Evolutionary conservation across 2,888 invertebrate species (phyloP).

Genomic region (Scotopteryx bipunctaria): DNA sequence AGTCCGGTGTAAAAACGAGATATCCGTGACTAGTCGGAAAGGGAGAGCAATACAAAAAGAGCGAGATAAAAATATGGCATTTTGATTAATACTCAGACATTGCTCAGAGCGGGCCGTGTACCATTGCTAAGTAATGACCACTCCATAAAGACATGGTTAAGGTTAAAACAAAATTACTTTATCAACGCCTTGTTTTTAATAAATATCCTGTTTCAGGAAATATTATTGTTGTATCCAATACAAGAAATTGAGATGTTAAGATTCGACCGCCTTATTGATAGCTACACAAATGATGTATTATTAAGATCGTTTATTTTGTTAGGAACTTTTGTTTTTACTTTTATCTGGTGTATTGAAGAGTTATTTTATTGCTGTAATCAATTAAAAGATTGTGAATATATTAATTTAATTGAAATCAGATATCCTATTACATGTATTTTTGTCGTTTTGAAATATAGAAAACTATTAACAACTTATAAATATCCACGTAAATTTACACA

Average conservation of each 20-base stretch:
- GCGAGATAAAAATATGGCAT: conserved; percentile 77
- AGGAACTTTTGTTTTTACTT: conserved; percentile 50
- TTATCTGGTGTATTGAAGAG: conserved; percentile 52
- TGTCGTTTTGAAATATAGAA: conserved; percentile 27
- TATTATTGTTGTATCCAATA: conserved; percentile 82
- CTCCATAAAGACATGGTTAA: conserved; percentile 84
- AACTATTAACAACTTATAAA: conserved; percentile 32
- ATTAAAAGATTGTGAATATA: conserved; percentile 53
- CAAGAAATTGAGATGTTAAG: conserved; percentile 82
- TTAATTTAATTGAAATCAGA: conserved; percentile 52
- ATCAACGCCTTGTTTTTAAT: conserved; percentile 84
- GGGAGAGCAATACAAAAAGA: conserved; percentile 62
- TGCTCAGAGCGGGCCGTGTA: conserved; percentile 83
- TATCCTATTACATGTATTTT: conserved; percentile 37
- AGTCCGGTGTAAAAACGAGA: conserved; percentile 65
- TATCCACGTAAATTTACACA: conserved; percentile 31
- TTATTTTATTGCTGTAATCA: conserved; percentile 58
- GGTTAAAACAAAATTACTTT: conserved; percentile 84
- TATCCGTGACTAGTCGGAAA: conserved; percentile 74
- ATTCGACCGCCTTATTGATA: conserved; percentile 78
- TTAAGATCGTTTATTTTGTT: conserved; percentile 67
- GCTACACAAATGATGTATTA: conserved; percentile 79
- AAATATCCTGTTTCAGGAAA: conserved; percentile 84
- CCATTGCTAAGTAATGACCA: conserved; percentile 84
- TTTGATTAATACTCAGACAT: conserved; percentile 83